Evolutionary conservation across 2,797 vertebrate species (phyloP), one percentile per base, ranked within the genome.

Genomic region (Lagodon rhomboides): DNA sequence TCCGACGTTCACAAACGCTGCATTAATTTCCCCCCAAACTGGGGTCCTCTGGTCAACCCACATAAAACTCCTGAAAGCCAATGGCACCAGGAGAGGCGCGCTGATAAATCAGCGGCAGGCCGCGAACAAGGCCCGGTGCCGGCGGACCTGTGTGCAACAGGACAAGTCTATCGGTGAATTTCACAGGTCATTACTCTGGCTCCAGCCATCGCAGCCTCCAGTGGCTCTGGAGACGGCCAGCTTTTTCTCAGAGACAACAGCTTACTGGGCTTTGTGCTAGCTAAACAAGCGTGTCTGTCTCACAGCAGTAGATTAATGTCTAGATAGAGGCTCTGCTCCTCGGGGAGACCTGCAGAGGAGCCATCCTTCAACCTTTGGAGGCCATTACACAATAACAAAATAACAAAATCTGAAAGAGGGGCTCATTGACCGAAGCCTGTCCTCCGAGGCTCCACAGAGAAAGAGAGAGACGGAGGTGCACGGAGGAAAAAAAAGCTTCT

Each of bases 161-260:
- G 91, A 94, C 90, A 80, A 90, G 90, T 94, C 91, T 85, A 89
- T 90, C 80, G 84, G 59, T 92, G 93, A 87, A 94, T 95, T 95
- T 94, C 94, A 94, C 93, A 94, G 93, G 90, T 94, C 94, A 94
- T 95, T 95, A 95, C 92, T 93, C 89, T 89, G 95, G 94, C 94
- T 95, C 94, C 95, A 95, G 93, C 91, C 90, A 79, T 50, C 61
- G 85, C 90, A 82, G 90, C 90, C 93, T 92, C 92, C 91, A 92
- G 91, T 93, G 91, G 90, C 90, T 92, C 91, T 90, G 90, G 90
- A 93, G 92, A 93, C 93, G 86, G 85, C 84, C 87, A 75, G 87
- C 82, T 89, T 84, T 85, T 85, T 88, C 88, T 90, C 85, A 78
- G 91, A 92, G 94, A 93, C 93, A 91, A 90, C 92, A 91, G 90